Evolutionary conservation across 2,797 vertebrate genomes (phyloP).

Genomic region (Crypturellus tataupa): DNA sequence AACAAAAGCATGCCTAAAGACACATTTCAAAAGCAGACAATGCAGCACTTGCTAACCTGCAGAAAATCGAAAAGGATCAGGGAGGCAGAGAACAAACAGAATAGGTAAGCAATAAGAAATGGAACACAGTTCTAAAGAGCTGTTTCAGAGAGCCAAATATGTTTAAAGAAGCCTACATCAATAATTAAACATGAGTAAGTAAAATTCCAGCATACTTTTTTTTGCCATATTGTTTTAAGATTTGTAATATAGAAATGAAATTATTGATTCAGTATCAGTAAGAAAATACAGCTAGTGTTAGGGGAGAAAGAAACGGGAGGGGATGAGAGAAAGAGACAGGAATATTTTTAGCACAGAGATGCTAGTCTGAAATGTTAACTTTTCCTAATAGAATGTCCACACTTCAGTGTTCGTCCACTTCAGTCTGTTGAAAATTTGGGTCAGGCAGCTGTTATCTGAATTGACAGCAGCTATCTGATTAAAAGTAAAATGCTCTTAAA

Average conservation of each 20-base stretch:
- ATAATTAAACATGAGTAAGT: conserved; percentile 85
- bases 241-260: conserved; percentile 82
- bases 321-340: neutral
- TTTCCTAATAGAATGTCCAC: conserved; percentile 56
- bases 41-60: conserved; percentile 90
- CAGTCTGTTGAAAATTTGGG: conserved; percentile 75
- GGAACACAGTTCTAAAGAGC: conserved; percentile 87
- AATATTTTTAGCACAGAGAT: conserved; percentile 44
- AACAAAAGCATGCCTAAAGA: conserved; percentile 93
- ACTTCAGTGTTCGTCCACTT: conserved; percentile 74
- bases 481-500: conserved; percentile 78
- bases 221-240: conserved; percentile 78
- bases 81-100: conserved; percentile 94
- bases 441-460: conserved; percentile 76
- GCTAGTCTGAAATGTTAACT: conserved; percentile 66
- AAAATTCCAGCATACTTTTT: conserved; percentile 83
- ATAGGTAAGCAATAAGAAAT: conserved; percentile 89
- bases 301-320: neutral
- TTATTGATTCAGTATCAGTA: conserved; percentile 78
- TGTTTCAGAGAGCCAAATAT: conserved; percentile 90
- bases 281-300: conserved; percentile 55
- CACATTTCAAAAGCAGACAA: conserved; percentile 90
- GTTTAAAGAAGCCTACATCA: conserved; percentile 88
- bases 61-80: conserved; percentile 91
- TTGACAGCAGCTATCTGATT: conserved; percentile 78